phyloP scores from a whole-genome alignment of 2,797 vertebrate genomes.

The Pelobates cultripes region DNA sequence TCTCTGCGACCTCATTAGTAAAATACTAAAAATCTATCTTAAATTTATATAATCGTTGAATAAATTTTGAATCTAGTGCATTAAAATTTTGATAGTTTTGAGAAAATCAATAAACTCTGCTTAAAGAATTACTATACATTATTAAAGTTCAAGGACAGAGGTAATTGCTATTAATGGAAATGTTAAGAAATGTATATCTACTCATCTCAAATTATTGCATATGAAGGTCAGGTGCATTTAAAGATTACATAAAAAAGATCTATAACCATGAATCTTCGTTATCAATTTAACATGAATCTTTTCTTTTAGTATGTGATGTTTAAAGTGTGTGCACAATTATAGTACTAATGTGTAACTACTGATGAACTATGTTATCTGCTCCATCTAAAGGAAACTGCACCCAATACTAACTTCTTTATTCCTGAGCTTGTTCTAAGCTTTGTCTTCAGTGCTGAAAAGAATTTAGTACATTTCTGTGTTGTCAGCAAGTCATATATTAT shows the following conservation, averaged over 20 bases:
- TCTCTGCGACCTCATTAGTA: too few relatives aligned
- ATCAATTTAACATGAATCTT: constrained; percentile 7
- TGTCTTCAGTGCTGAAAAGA: too few relatives aligned
- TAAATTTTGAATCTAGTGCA: background rate
- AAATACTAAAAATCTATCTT: background rate
- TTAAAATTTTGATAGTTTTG: constrained; percentile 11
- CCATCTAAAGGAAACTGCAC: too few relatives aligned
- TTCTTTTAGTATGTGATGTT: too few relatives aligned
- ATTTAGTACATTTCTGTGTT: too few relatives aligned
- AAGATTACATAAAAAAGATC: constrained; percentile 11
- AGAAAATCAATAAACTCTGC: background rate
- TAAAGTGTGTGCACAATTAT: too few relatives aligned
- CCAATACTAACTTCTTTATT: too few relatives aligned
- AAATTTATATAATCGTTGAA: background rate
- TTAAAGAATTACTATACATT: constrained; percentile 3
- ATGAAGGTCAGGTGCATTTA: constrained; percentile 25
- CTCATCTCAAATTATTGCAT: constrained; percentile 37
- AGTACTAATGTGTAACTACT: too few relatives aligned
- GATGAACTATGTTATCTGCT: too few relatives aligned
- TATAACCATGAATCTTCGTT: constrained; percentile 12
- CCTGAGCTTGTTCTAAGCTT: too few relatives aligned
- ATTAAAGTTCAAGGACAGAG: constrained; percentile 28
- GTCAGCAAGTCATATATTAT: too few relatives aligned
- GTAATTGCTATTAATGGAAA: constrained; percentile 18
- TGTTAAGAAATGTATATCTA: constrained; percentile 23